Conservation (phyloP, 2,113 vertebrate species). For the Oncorhynchus tshawytscha region DNA sequence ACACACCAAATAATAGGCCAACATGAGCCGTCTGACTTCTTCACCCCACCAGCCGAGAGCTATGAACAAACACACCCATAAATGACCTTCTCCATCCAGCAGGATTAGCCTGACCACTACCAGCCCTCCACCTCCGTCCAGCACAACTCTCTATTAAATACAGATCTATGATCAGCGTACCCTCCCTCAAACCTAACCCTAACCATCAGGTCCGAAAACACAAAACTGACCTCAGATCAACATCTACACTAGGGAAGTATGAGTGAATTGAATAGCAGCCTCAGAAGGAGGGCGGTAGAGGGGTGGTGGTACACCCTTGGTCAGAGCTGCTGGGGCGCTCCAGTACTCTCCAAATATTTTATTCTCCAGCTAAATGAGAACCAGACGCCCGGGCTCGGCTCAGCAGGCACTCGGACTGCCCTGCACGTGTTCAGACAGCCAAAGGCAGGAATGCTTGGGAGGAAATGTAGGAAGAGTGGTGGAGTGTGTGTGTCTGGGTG, state of each 20-base stretch:
- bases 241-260: too few species aligned
- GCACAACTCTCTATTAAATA: slow-evolving; percentile 48
- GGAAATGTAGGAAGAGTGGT: slow-evolving; percentile 32
- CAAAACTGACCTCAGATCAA: too few species aligned
- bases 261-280: not conserved
- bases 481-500: not conserved
- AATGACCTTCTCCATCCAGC: slow-evolving; percentile 59
- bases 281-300: slow-evolving; percentile 53
- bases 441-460: slow-evolving; percentile 45
- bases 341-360: slow-evolving; percentile 59
- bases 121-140: slow-evolving; percentile 44
- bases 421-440: slow-evolving; percentile 50
- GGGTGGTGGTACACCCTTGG: slow-evolving; percentile 24
- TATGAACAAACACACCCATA: slow-evolving; percentile 68
- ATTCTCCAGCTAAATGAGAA: slow-evolving; percentile 52
- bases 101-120: slow-evolving; percentile 55
- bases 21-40: slow-evolving; percentile 60
- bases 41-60: slow-evolving; percentile 59
- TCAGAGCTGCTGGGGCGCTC: slow-evolving; percentile 13
- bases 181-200: too few species aligned
- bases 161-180: too few species aligned
- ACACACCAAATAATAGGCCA: slow-evolving; percentile 63
- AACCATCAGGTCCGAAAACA: too few species aligned
- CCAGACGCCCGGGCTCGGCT: slow-evolving; percentile 44
- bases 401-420: not conserved